A percentile compares a stretch with the other conserved stretches of the same genome.
phyloP scores from a whole-genome alignment of 2,888 invertebrate genomes.

The Cheilosia variabilis region DNA sequence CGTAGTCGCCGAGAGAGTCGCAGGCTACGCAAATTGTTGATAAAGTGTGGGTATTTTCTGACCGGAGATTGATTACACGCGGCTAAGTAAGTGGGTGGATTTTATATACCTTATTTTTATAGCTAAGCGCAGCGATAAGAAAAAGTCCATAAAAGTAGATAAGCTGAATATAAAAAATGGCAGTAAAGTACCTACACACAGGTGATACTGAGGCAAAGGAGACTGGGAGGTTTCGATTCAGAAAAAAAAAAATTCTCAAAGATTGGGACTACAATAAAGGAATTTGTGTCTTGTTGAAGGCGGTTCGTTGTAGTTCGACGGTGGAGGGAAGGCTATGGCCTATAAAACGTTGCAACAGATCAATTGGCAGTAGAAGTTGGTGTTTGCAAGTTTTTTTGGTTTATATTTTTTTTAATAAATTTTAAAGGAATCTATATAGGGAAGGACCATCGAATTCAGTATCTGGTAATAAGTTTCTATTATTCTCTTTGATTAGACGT shows the following conservation, averaged over 20 bases:
- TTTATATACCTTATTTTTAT: slow-evolving; percentile 46
- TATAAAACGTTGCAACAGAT: too few species aligned
- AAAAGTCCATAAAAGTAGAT: slow-evolving; percentile 61
- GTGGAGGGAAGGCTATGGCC: too few species aligned
- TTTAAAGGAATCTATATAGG: too few species aligned
- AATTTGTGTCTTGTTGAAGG: too few species aligned
- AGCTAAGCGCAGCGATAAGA: slow-evolving; percentile 54
- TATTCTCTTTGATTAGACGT: too few species aligned
- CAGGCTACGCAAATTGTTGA: slow-evolving; percentile 61
- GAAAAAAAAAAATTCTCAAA: too few species aligned
- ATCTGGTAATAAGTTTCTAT: accelerated
- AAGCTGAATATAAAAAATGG: slow-evolving; percentile 48
- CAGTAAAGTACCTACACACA: slow-evolving; percentile 21
- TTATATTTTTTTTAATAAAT: too few species aligned
- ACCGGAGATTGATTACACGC: slow-evolving; percentile 68
- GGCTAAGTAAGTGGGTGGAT: slow-evolving; percentile 45
- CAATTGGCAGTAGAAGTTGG: too few species aligned
- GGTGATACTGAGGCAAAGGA: slow-evolving; percentile 14
- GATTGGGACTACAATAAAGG: too few species aligned
- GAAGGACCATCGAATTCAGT: too few species aligned
- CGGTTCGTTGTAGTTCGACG: too few species aligned
- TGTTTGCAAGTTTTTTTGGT: too few species aligned
- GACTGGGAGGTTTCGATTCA: background rate
- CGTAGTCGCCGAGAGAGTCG: background rate
- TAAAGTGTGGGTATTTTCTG: slow-evolving; percentile 53